Conservation (phyloP, 2,888 invertebrate genomes). For the Itoplectis maculator region DNA sequence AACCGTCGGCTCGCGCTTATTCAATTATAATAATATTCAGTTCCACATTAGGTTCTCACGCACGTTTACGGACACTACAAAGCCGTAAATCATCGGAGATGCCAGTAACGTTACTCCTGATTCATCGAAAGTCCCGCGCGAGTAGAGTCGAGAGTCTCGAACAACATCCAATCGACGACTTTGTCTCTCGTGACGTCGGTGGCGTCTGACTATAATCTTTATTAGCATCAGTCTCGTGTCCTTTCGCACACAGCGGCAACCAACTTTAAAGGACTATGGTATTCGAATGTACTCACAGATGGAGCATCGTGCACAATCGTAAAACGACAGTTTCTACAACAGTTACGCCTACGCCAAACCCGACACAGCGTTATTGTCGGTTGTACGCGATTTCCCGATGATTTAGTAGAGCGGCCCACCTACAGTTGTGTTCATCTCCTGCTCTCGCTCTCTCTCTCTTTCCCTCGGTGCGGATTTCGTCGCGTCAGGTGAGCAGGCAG, state of each 20-base stretch:
- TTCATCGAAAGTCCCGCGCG: constrained; percentile 28
- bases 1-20: constrained; percentile 19
- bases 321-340: constrained; percentile 13
- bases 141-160: neutral
- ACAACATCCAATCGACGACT: neutral
- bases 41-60: constrained; percentile 36
- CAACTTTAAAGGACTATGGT: neutral
- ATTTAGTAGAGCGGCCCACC: constrained; percentile 24
- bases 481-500: constrained; percentile 47
- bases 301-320: neutral
- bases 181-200: neutral
- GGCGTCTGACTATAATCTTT: no score
- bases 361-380: constrained; percentile 5
- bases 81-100: constrained; percentile 8
- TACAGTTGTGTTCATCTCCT: constrained; percentile 4
- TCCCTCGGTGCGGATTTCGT: constrained; percentile 25
- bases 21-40: constrained; percentile 38
- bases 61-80: constrained; percentile 12
- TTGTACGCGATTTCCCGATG: constrained; percentile 38
- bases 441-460: no score
- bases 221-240: neutral
- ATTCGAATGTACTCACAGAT: neutral
- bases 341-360: constrained; percentile 20
- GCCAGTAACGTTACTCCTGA: constrained; percentile 7
- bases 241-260: neutral